Evolutionary conservation across 2,888 invertebrate genomes (phyloP).

Genomic region (Noctua janthina): DNA sequence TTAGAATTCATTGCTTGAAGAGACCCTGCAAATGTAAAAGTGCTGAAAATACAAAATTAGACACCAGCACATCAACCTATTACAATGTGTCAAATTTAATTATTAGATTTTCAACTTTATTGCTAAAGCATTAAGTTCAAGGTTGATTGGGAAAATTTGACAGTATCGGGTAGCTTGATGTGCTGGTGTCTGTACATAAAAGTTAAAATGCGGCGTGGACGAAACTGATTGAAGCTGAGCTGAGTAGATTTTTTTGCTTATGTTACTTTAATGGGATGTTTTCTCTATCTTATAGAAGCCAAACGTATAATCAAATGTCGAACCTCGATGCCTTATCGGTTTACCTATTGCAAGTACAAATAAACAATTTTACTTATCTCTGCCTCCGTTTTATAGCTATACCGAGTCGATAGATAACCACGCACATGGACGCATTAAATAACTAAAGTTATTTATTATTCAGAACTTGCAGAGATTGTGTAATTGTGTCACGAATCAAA

Average conservation of each 20-base stretch:
- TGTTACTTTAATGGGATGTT: not conserved
- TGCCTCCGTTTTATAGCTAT: conserved; percentile 45
- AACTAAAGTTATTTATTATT: conserved; percentile 36
- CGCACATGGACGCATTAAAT: conserved; percentile 49
- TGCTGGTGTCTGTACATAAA: not conserved
- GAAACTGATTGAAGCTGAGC: not conserved
- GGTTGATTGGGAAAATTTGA: no score
- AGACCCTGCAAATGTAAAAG: not conserved
- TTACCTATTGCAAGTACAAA: conserved; percentile 50
- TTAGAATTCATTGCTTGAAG: not conserved
- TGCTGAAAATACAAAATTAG: not conserved
- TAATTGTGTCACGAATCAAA: conserved; percentile 26
- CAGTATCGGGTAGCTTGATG: no score
- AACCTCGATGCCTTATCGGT: conserved; percentile 60
- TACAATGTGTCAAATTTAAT: no score
- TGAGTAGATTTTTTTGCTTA: not conserved
- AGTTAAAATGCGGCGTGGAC: not conserved
- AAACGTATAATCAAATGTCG: conserved; percentile 41
- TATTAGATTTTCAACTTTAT: no score
- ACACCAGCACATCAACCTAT: no score
- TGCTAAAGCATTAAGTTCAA: no score
- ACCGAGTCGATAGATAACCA: conserved; percentile 64
- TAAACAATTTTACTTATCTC: conserved; percentile 67
- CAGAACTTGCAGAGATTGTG: conserved; percentile 12
- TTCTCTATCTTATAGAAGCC: conserved; percentile 7